phyloP scores from a whole-genome alignment of 1,140 invertebrate genomes.

The Glossosoma conforme region DNA sequence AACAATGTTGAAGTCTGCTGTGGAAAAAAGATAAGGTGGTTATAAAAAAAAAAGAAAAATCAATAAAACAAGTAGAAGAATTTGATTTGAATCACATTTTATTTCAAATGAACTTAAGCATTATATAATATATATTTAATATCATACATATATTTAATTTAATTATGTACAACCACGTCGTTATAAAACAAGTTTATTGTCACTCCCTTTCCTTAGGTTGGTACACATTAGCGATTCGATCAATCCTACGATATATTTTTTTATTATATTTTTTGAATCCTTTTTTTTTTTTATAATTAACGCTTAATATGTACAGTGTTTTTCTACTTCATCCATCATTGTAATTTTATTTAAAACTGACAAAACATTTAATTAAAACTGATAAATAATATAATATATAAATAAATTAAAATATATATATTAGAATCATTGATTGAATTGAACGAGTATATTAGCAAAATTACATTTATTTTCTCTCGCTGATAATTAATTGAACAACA shows the following conservation, averaged over 20 bases:
- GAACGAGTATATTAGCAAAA: too few species aligned
- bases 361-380: too few species aligned
- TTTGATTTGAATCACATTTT: slow-evolving; percentile 6
- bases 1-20: too few species aligned
- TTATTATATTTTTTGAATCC: neutral
- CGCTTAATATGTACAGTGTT: too few species aligned
- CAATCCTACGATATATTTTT: slow-evolving; percentile 8
- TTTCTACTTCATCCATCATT: too few species aligned
- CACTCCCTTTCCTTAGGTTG: slow-evolving; percentile 19
- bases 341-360: too few species aligned
- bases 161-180: slow-evolving; percentile 25
- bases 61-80: neutral
- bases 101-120: slow-evolving; percentile 18
- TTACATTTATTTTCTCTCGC: too few species aligned
- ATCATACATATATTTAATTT: slow-evolving; percentile 8
- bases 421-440: too few species aligned
- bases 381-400: too few species aligned
- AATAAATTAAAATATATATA: too few species aligned
- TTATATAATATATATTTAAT: slow-evolving; percentile 1
- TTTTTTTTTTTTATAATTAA: neutral
- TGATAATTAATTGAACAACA: too few species aligned
- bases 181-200: slow-evolving; percentile 30
- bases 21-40: too few species aligned
- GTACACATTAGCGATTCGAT: slow-evolving; percentile 4
- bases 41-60: neutral